A percentile compares a stretch with the other conserved stretches of the same genome.
Evolutionary conservation across 2,888 invertebrate genomes (phyloP).

Genomic region (Eledone cirrhosa): DNA sequence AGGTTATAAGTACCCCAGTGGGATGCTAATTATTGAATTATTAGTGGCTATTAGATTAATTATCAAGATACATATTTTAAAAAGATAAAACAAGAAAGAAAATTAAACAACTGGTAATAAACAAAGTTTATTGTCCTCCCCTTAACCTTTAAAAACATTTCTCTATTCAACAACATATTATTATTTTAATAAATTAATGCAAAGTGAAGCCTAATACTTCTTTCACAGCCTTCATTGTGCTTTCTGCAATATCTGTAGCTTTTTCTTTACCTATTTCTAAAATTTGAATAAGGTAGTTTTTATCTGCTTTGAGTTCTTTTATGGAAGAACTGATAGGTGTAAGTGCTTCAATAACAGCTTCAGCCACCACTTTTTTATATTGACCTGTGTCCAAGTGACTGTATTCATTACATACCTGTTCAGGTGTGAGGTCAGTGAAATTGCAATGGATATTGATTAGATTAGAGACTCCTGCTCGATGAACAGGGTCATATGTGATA

Average conservation of each 20-base stretch:
- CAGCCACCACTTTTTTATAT: conserved; percentile 80
- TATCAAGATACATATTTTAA: no score
- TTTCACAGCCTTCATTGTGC: conserved; percentile 75
- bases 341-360: conserved; percentile 77
- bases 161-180: conserved; percentile 89
- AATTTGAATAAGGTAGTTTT: conserved; percentile 73
- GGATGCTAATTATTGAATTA: no score
- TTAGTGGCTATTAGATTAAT: no score
- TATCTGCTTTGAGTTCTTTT: conserved; percentile 72
- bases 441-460: conserved; percentile 84
- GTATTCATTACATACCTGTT: conserved; percentile 77
- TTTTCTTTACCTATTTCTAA: conserved; percentile 74
- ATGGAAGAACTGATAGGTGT: conserved; percentile 77
- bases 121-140: conserved; percentile 67
- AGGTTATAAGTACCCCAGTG: no score
- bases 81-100: neutral
- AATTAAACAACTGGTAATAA: neutral
- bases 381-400: conserved; percentile 77
- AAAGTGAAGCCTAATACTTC: conserved; percentile 71
- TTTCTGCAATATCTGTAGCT: conserved; percentile 74
- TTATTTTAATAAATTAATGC: conserved; percentile 37
- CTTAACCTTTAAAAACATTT: conserved; percentile 87
- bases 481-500: conserved; percentile 81
- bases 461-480: conserved; percentile 89
- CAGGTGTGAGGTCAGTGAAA: conserved; percentile 74